Evolutionary conservation across 2,797 vertebrate species (phyloP).

Genomic region (Sphenodon punctatus): DNA sequence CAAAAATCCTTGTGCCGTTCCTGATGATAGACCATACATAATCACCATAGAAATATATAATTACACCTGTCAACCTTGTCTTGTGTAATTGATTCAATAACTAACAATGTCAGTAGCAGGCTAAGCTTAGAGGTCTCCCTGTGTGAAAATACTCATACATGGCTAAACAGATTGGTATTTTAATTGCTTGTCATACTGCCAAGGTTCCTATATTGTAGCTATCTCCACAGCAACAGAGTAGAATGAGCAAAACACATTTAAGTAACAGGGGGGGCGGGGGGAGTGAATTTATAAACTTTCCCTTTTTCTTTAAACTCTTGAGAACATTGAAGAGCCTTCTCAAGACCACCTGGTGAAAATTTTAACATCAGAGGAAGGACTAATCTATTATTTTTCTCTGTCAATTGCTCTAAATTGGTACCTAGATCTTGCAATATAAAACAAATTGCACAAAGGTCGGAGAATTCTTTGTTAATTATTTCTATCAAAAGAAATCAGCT

Average conservation of each 20-base stretch:
- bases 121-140: slow-evolving; percentile 77
- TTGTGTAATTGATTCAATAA: slow-evolving; percentile 86
- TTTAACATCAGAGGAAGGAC: not conserved
- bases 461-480: slow-evolving; percentile 58
- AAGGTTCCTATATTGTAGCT: slow-evolving; percentile 66
- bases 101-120: slow-evolving; percentile 76
- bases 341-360: slow-evolving; percentile 27
- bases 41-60: slow-evolving; percentile 86
- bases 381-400: not conserved
- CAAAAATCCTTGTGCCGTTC: no score
- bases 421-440: not conserved
- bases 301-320: slow-evolving; percentile 29
- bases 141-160: slow-evolving; percentile 80
- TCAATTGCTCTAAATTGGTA: not conserved
- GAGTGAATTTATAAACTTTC: slow-evolving; percentile 48
- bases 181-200: slow-evolving; percentile 81
- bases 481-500: slow-evolving; percentile 38
- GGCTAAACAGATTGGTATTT: slow-evolving; percentile 80
- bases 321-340: not conserved
- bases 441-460: slow-evolving; percentile 8
- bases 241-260: slow-evolving; percentile 64
- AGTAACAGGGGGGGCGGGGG: slow-evolving; percentile 34
- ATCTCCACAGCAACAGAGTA: slow-evolving; percentile 76
- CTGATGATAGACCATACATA: slow-evolving; percentile 78
- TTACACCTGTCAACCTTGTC: slow-evolving; percentile 88